Evolutionary conservation across 2,113 vertebrate genomes (phyloP), one percentile per base, ranked within the genome.

Genomic region (Chionomys nivalis): DNA sequence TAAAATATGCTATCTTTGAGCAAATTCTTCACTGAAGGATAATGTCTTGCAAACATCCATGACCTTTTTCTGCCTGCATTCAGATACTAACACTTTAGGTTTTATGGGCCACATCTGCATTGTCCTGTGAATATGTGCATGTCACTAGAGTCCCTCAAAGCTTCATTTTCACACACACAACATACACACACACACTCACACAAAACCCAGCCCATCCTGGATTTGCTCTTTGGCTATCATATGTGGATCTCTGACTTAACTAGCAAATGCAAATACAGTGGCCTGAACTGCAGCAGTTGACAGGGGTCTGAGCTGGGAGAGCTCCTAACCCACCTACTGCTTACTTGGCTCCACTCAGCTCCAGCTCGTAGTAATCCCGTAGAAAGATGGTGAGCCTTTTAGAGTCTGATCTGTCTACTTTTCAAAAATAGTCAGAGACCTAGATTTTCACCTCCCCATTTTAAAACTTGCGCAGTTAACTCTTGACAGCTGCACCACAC

Each of bases 381-480:
- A 82, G 65, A 61, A 79, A 79, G 31, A 13, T 19, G 36, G 55
- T 28, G 13, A 58, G 5, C 8, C 11, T 3, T 5, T 21, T 1
- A 5, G 3, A 24, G 2, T 26, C 26, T 47, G 33, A 61, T 83
- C 28, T 81, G 92, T 79, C 11, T 77, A 7, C 23, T 92, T 95
- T 90, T 70, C 65, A 82, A 79, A 86, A 78, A 85, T 21, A 86
- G 66, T 47, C 44, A 33, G 65, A 85, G 52, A 90, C 65, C 0
- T 55, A 9, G 13, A 55, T 42, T 91, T 93, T 90, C 28, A 7
- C 47, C 66, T 81, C 21, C 26, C 3, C 1, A 24, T 61, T 92
- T 94, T 92, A 49, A 42, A 58, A 87, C 70, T 66, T 65, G 58
- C 42, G 28, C 39, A 83, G 28, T 95, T 87, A 85, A 93, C 68